A percentile compares a stretch with the other conserved stretches of the same genome.
Conservation (phyloP, 2,113 vertebrate species). For the Cromileptes altivelis region DNA sequence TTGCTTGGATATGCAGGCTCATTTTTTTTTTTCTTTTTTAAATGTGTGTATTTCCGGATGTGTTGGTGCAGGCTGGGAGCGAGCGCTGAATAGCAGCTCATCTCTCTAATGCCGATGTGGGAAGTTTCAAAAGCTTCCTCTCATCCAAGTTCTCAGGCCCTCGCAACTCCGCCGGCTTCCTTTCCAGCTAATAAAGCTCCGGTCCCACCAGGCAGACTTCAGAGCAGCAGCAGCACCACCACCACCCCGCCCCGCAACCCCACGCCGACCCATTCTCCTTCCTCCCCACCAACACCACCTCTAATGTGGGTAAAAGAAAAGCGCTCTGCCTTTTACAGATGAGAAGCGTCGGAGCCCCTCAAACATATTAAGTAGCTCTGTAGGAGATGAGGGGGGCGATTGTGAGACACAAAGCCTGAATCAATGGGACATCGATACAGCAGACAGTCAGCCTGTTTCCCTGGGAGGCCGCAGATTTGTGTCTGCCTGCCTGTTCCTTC, state of each 20-base stretch:
- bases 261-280: constrained; percentile 58
- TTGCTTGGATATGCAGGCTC: constrained; percentile 56
- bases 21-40: constrained; percentile 3
- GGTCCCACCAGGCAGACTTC: constrained; percentile 76
- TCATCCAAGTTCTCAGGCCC: constrained; percentile 88
- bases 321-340: constrained; percentile 74
- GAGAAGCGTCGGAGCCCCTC: constrained; percentile 71
- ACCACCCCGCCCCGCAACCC: constrained; percentile 37
- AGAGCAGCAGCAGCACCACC: constrained; percentile 57
- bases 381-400: constrained; percentile 68
- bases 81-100: constrained; percentile 88
- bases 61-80: constrained; percentile 55
- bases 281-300: constrained; percentile 67
- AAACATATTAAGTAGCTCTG: constrained; percentile 82
- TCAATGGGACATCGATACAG: constrained; percentile 82
- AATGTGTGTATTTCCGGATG: constrained; percentile 45
- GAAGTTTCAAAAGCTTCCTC: constrained; percentile 90
- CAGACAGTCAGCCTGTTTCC: constrained; percentile 74
- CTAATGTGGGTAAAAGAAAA: constrained; percentile 76
- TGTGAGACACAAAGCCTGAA: constrained; percentile 79
- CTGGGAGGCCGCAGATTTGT: constrained; percentile 52
- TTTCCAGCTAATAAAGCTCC: constrained; percentile 79
- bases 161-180: constrained; percentile 66
- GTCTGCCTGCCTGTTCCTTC: constrained; percentile 52
- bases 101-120: constrained; percentile 86